phyloP scores from a whole-genome alignment of 2,888 invertebrate genomes.

The Eilema caniola region DNA sequence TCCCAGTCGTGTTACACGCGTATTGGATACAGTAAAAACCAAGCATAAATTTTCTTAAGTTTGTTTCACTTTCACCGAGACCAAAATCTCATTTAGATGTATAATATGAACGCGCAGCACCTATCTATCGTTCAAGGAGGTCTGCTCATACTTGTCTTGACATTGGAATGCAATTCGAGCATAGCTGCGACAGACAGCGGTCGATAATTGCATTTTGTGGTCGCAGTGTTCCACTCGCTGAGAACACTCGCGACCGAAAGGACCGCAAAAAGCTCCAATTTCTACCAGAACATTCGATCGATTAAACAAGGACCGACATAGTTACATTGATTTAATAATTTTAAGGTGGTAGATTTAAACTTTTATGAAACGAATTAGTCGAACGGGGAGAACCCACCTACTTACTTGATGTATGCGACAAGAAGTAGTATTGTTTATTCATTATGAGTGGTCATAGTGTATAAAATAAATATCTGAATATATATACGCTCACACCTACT shows the following conservation, averaged over 20 bases:
- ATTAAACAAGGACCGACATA: slow-evolving; percentile 54
- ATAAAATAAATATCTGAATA: background rate
- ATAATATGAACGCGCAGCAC: slow-evolving; percentile 30
- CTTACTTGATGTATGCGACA: background rate
- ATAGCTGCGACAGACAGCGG: slow-evolving; percentile 80
- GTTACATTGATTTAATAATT: background rate
- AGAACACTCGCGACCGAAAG: slow-evolving; percentile 77
- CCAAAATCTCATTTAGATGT: background rate
- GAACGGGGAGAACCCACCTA: background rate
- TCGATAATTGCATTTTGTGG: slow-evolving; percentile 86
- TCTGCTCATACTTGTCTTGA: slow-evolving; percentile 65
- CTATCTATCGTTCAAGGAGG: slow-evolving; percentile 49
- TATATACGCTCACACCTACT: too few relatives aligned
- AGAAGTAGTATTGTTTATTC: background rate
- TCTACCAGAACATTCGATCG: slow-evolving; percentile 74
- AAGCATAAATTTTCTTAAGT: background rate
- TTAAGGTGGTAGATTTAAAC: background rate
- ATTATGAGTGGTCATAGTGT: background rate
- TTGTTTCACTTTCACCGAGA: background rate
- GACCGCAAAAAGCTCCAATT: slow-evolving; percentile 81
- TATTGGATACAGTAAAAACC: background rate
- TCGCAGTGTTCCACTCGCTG: slow-evolving; percentile 74
- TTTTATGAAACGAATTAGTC: background rate
- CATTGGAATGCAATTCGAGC: slow-evolving; percentile 80
- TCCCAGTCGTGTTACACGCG: background rate